These are phyloP conservation scores for Rhopilema esculentum DNA, from an alignment of 30 jellyfish, hydroid and myxozoan genomes.

Conservation along the genomic window DNA sequence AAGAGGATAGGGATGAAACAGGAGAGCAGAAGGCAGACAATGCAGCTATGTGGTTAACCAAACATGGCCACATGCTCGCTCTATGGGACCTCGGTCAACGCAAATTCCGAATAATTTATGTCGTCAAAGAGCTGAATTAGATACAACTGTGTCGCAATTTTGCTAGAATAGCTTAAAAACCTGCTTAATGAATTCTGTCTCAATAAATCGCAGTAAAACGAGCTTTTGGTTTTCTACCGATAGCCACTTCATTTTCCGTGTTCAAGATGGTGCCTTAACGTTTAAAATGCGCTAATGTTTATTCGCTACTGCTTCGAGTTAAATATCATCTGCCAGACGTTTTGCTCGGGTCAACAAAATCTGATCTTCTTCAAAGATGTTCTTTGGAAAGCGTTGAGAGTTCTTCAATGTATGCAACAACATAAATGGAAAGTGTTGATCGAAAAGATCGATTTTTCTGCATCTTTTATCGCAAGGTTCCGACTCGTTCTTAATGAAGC, in stretches of 20 bases:
- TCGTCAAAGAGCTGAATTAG: slow-evolving; percentile 33
- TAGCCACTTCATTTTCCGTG: not conserved
- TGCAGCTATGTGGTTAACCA: slow-evolving; percentile 58
- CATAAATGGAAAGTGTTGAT: no score
- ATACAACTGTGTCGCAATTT: slow-evolving; percentile 33
- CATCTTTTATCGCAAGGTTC: no score
- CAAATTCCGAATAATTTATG: slow-evolving; percentile 19
- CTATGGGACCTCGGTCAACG: slow-evolving; percentile 23
- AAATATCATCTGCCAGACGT: not conserved
- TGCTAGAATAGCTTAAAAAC: not conserved
- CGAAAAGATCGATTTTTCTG: no score
- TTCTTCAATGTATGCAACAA: no score
- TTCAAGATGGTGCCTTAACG: not conserved
- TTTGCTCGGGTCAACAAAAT: no score
- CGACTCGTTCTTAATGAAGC: no score
- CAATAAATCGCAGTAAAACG: no score
- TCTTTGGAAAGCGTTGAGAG: no score
- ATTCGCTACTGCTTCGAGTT: not conserved
- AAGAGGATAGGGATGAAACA: slow-evolving; percentile 45
- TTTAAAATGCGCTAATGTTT: not conserved
- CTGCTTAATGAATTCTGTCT: not conserved
- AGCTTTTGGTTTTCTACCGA: no score
- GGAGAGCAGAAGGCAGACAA: slow-evolving; percentile 70
- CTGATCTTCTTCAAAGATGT: no score
- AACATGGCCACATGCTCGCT: slow-evolving; percentile 49